Evolutionary conservation across 2,113 vertebrate species (phyloP), one percentile per base, ranked within the genome.

Genomic region (Uria aalge): DNA sequence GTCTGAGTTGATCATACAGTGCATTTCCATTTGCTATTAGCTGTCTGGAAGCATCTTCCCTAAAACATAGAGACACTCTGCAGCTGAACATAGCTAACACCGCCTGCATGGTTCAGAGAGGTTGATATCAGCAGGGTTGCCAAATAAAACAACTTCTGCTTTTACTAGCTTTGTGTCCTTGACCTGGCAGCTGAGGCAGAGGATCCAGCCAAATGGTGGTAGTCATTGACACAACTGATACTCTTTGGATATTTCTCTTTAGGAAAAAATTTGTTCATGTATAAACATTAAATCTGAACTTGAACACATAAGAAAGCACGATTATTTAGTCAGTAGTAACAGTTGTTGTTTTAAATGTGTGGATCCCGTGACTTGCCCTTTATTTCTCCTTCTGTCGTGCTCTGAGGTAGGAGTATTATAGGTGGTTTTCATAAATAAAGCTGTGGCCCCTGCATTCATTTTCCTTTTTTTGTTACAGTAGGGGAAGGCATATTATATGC

Each of bases 91-190:
- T 30, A 50, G 66, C 60, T 52, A 53, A 3, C 27, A 15, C 22
- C 0, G 3, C 48, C 71, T 72, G 40, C 22, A 0, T 20, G 48
- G 32, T 7, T 57, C 79, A 59, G 63, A 53, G 43, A 18, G 41
- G 41, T 38, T 1, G 3, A 0, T n/a, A 1, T 32, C 38, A 6
- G 52, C 15, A 36, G 43, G 6, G 5, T 2, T 83, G 34, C 43
- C 59, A 73, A 45, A 56, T 36, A 30, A 19, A 71, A 36, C 89
- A 41, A 1, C 18, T 69, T 29, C 27, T 74, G n/a, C 59, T 81
- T 78, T 78, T 36, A 2, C 0, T 3, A 9, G 32, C 34, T 60
- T 36, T 40, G n/a, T 91, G 87, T 41, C 81, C 52, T 4, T 45
- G 34, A 78, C 60, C 29, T 45, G 63, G n/a, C 72, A 75, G 36